Base-by-base conservation (phyloP, 2,888 invertebrate genomes). In the Nasonia oneida region DNA sequence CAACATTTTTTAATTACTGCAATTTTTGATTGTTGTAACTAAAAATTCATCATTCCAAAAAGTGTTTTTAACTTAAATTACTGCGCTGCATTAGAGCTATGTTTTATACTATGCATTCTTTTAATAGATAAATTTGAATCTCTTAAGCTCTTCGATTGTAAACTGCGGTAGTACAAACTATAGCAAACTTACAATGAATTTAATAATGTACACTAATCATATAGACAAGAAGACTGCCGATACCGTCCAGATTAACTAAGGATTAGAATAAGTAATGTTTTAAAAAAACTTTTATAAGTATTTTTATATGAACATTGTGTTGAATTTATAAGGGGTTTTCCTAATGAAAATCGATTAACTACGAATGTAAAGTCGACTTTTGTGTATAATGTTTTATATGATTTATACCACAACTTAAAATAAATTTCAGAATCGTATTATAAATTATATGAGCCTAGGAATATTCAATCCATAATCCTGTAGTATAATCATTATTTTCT, bases 171-270 rank as follows among this genome's bases (percentile, higher is more conserved):
- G 81, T 86, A 76, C 76, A 83, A 83, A 86, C 61, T 47, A 47
- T 70, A 33, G 71, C 3, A 18, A 75, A 76, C 53, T 33, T 82
- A 74, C 15, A 73, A 81, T 70, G 39, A 47, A 78, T 78, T 77
- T n/a, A 79, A 73, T 42, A 64, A 74, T 76, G 61, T 84, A 70
- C 39, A 76, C 64, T 74, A 50, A 78, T 37, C 67, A 42, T 67
- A 57, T 79, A 76, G 75, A 67, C 57, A 83, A 84, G 89, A 89
- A 90, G 90, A 90, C 89, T 91, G 90, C 87, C 81, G 78, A 88
- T 87, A 79, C 90, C 91, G 90, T 91, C 90, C 91, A 89, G 83
- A 88, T 73, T 88, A 85, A 82, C 57, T 80, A 88, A 87, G n/a
- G 87, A 12, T 71, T 89, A 89, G 84, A 64, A 64, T 78, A 84